Conservation (phyloP, 2,888 invertebrate genomes). For the Clistopyga incitator region DNA sequence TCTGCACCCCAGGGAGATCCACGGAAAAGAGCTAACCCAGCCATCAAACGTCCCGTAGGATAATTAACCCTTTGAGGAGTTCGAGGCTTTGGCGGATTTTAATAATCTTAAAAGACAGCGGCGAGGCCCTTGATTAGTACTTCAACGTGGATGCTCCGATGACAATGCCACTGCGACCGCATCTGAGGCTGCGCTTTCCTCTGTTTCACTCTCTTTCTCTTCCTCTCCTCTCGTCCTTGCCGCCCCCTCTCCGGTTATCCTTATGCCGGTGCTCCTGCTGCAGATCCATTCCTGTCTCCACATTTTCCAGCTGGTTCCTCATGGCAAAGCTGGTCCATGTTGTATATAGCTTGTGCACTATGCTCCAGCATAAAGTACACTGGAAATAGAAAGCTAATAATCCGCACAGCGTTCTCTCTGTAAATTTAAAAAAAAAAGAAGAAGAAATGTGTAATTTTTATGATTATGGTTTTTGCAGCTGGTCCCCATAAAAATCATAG, state of each 20-base stretch:
- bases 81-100: constrained; percentile 82
- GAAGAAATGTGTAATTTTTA: background rate
- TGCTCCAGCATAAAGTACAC: constrained; percentile 11
- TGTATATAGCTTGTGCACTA: constrained; percentile 14
- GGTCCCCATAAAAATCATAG: background rate
- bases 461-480: background rate
- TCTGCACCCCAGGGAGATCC: constrained; percentile 68
- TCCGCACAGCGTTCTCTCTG: background rate
- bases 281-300: constrained; percentile 45
- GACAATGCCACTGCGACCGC: constrained; percentile 73
- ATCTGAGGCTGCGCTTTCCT: constrained; percentile 59
- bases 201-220: constrained; percentile 36
- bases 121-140: constrained; percentile 79
- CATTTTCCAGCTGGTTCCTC: constrained; percentile 58
- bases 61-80: constrained; percentile 84
- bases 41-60: constrained; percentile 81
- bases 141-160: constrained; percentile 76
- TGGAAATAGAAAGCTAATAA: constrained; percentile 37
- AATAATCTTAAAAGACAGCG: constrained; percentile 83
- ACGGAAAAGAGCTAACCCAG: constrained; percentile 74
- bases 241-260: constrained; percentile 29
- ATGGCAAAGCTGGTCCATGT: constrained; percentile 24
- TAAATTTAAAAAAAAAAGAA: background rate
- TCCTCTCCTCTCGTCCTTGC: constrained; percentile 46
- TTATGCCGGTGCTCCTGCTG: constrained; percentile 26